Conservation (phyloP, 2,113 vertebrate genomes). For the Leucopsar rothschildi region DNA sequence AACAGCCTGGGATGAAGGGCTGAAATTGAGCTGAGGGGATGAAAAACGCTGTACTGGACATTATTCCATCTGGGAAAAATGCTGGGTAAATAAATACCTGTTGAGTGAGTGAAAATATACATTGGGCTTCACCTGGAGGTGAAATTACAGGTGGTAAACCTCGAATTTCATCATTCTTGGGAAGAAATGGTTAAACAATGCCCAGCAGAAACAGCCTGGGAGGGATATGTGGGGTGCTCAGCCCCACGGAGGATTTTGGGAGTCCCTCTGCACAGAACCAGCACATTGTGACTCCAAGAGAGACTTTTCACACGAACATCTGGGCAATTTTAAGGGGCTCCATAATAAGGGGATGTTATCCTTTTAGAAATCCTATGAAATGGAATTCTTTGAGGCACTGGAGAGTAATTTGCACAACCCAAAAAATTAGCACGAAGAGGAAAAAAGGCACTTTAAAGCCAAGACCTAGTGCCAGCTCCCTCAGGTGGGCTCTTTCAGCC, state of each 20-base stretch:
- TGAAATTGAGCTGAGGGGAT: background rate
- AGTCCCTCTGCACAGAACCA: background rate
- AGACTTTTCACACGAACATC: background rate
- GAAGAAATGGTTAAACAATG: background rate
- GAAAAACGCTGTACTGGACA: background rate
- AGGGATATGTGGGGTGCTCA: accelerated
- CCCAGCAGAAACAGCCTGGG: background rate
- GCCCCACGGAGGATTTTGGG: background rate
- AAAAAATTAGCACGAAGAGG: background rate
- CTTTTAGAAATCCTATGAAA: background rate
- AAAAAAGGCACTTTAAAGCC: background rate
- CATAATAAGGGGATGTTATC: background rate
- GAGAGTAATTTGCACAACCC: background rate
- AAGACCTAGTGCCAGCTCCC: background rate
- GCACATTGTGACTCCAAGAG: background rate
- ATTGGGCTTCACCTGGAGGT: accelerated
- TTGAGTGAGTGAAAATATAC: background rate
- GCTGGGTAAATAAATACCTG: background rate
- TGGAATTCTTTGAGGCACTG: background rate
- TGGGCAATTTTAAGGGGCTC: background rate
- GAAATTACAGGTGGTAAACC: accelerated
- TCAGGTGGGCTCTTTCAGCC: background rate
- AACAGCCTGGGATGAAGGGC: background rate
- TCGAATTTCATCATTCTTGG: background rate
- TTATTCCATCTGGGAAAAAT: background rate